These are phyloP conservation scores for Simalia tracyae DNA, from an alignment of 2,797 vertebrate genomes.

Conservation along the genomic window DNA sequence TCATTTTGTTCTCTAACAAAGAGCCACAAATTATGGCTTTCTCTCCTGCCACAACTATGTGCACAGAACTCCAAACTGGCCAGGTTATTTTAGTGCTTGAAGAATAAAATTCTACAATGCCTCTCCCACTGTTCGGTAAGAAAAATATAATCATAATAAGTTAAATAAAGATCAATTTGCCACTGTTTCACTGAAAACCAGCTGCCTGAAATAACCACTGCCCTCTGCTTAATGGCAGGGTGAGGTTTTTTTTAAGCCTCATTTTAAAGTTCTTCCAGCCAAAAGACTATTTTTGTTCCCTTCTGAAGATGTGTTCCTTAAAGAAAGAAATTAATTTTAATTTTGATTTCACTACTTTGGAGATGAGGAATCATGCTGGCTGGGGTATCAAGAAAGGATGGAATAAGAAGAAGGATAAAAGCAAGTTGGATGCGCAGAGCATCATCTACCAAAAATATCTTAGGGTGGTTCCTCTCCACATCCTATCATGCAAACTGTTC, in stretches of 20 bases:
- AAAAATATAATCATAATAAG: background rate
- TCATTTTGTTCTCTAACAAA: background rate
- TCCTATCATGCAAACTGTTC: conserved; percentile 79
- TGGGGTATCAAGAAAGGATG: background rate
- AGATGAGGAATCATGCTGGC: conserved; percentile 12
- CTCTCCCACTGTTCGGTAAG: background rate
- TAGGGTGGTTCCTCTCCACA: conserved; percentile 43
- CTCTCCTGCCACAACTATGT: background rate
- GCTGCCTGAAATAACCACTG: background rate
- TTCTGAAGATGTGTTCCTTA: conserved; percentile 15
- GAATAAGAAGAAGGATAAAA: background rate
- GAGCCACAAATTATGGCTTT: background rate
- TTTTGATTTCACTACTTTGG: conserved; percentile 17
- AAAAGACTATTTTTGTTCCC: background rate
- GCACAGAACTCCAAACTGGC: background rate
- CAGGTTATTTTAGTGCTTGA: background rate
- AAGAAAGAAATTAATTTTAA: background rate
- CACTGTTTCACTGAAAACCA: background rate
- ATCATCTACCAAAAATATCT: conserved; percentile 75
- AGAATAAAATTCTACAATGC: background rate
- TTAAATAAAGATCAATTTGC: background rate
- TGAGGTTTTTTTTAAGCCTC: background rate
- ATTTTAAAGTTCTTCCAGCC: no score
- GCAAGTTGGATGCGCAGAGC: conserved; percentile 42
- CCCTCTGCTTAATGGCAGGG: background rate